Percentiles rank a stretch among this genome's conserved stretches.
Evolutionary conservation across 2,113 vertebrate genomes (phyloP).

Genomic region (Microtus pennsylvanicus): DNA sequence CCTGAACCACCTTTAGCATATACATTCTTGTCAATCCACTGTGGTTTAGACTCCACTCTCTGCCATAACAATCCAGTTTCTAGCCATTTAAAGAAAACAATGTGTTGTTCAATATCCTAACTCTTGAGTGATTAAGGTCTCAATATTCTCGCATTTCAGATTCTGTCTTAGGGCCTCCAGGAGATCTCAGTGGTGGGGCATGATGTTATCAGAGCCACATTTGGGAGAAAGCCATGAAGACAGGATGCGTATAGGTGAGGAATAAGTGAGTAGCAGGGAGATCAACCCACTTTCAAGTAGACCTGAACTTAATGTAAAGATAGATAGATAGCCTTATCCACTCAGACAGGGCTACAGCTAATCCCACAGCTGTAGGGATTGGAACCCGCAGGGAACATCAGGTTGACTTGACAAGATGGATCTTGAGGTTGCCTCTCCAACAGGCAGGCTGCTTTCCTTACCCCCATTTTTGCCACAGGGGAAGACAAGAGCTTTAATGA

Average conservation of each 20-base stretch:
- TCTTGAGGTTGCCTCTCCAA: neutral
- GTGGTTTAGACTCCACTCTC: neutral
- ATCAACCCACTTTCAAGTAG: neutral
- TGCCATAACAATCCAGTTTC: neutral
- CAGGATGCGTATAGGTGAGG: neutral
- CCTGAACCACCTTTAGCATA: neutral
- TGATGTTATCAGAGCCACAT: neutral
- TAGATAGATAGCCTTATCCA: neutral
- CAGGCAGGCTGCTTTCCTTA: neutral
- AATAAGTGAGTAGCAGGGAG: neutral
- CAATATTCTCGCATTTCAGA: neutral
- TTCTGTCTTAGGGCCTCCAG: neutral
- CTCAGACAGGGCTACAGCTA: neutral
- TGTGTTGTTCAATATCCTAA: neutral
- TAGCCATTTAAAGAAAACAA: neutral
- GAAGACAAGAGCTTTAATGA: neutral
- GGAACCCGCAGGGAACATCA: neutral
- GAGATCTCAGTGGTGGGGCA: neutral
- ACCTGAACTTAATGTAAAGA: neutral
- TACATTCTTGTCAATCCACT: neutral
- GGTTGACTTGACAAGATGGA: neutral
- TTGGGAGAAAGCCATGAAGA: neutral
- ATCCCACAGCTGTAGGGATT: neutral
- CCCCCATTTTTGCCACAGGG: neutral
- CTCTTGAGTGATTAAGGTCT: neutral